phyloP scores from a whole-genome alignment of 92 coral and sea anemone genomes.

The Siderastrea radians region DNA sequence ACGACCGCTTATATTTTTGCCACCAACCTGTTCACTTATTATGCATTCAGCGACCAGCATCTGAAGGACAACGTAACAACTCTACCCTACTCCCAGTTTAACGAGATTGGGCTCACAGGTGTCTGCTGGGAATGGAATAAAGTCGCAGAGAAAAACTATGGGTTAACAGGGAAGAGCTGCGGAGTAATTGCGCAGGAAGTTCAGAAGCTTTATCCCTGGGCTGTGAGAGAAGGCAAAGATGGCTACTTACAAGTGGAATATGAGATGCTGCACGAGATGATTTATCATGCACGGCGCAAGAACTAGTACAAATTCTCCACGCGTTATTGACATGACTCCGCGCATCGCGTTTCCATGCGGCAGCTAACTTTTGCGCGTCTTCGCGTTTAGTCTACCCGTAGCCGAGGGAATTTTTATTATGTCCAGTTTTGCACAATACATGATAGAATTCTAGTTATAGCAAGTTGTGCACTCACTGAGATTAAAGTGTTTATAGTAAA shows the following conservation, averaged over 20 bases:
- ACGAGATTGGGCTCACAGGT: slow-evolving; percentile 56
- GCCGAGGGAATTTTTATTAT: too few relatives aligned
- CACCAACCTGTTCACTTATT: background rate
- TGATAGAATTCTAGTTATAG: too few relatives aligned
- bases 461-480: too few relatives aligned
- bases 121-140: slow-evolving; percentile 75
- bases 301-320: too few relatives aligned
- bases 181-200: slow-evolving; percentile 79
- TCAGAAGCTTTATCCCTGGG: slow-evolving; percentile 54
- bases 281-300: background rate
- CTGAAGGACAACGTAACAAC: slow-evolving; percentile 61
- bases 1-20: background rate
- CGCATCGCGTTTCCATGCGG: too few relatives aligned
- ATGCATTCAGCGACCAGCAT: slow-evolving; percentile 43
- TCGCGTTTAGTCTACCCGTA: too few relatives aligned
- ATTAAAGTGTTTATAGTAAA: too few relatives aligned
- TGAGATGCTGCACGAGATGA: slow-evolving; percentile 1
- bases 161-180: slow-evolving; percentile 49
- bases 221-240: slow-evolving; percentile 30
- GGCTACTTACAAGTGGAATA: slow-evolving; percentile 63
- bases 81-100: slow-evolving; percentile 55
- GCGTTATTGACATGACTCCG: too few relatives aligned
- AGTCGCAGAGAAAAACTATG: slow-evolving; percentile 36
- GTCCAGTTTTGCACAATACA: too few relatives aligned
- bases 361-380: too few relatives aligned